Conservation (phyloP, 2,888 invertebrate species). For the Macrophya annulata region DNA sequence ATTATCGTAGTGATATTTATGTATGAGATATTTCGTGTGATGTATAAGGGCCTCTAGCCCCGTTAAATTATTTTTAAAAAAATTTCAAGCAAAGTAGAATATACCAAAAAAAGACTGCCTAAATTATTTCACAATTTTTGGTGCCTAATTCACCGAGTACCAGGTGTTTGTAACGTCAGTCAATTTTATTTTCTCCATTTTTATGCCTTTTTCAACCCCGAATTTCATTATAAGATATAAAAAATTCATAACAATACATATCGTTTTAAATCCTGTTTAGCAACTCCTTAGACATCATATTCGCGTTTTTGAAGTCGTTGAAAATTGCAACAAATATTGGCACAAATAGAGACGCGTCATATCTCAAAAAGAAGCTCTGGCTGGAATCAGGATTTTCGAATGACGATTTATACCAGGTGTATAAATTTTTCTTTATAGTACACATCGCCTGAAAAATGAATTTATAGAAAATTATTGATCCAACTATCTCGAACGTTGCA, state of each 20-base stretch:
- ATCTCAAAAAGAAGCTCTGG: slow-evolving; percentile 2
- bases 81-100: background rate
- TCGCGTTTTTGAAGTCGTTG: too few species aligned
- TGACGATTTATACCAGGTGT: background rate
- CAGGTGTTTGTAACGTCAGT: background rate
- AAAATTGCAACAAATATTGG: too few species aligned
- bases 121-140: background rate
- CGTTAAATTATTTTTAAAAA: background rate
- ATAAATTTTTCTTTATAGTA: too few species aligned
- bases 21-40: background rate
- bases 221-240: background rate
- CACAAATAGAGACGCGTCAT: background rate
- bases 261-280: background rate
- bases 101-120: background rate
- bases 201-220: background rate
- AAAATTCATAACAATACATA: background rate
- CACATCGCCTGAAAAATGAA: background rate
- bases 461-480: background rate
- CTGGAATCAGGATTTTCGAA: background rate
- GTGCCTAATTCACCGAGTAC: background rate
- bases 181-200: background rate
- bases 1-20: background rate
- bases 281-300: too few species aligned
- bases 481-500: background rate
- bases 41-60: background rate